phyloP scores from a whole-genome alignment of 2,888 invertebrate genomes.

The Romanomermis culicivorax region DNA sequence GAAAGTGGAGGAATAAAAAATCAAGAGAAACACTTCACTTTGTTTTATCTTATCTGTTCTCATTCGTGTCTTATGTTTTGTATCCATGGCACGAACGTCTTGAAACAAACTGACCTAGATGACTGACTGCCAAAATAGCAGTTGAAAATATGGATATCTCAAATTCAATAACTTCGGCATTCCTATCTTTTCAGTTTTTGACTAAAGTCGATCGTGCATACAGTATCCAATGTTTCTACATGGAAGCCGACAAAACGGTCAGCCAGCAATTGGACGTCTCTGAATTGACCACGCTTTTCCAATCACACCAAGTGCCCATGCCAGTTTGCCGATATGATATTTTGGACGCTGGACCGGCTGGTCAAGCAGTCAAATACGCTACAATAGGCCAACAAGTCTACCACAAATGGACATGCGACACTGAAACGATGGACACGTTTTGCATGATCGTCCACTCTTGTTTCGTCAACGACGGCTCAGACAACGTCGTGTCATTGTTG shows the following conservation, averaged over 20 bases:
- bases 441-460: slow-evolving; percentile 2
- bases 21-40: too few species aligned
- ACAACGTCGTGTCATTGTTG: neutral
- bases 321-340: slow-evolving; percentile 5
- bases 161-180: too few species aligned
- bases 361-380: slow-evolving; percentile 2
- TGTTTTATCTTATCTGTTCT: too few species aligned
- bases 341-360: slow-evolving; percentile 1
- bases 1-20: too few species aligned
- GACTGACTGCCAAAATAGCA: too few species aligned
- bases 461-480: slow-evolving; percentile 3
- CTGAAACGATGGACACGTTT: slow-evolving; percentile 2
- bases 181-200: slow-evolving; percentile 4
- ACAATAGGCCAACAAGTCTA: slow-evolving; percentile 1
- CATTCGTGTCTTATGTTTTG: too few species aligned
- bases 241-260: slow-evolving; percentile 7
- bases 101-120: too few species aligned
- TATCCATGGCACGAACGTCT: too few species aligned
- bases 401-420: slow-evolving; percentile 5
- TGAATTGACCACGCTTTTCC: neutral
- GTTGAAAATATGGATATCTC: too few species aligned
- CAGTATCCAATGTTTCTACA: neutral
- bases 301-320: slow-evolving; percentile 2
- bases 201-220: slow-evolving; percentile 2
- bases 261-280: slow-evolving; percentile 2